These are phyloP conservation scores for Sphaeridia pumilis DNA, from an alignment of 2,888 invertebrate genomes.

Conservation along the genomic window DNA sequence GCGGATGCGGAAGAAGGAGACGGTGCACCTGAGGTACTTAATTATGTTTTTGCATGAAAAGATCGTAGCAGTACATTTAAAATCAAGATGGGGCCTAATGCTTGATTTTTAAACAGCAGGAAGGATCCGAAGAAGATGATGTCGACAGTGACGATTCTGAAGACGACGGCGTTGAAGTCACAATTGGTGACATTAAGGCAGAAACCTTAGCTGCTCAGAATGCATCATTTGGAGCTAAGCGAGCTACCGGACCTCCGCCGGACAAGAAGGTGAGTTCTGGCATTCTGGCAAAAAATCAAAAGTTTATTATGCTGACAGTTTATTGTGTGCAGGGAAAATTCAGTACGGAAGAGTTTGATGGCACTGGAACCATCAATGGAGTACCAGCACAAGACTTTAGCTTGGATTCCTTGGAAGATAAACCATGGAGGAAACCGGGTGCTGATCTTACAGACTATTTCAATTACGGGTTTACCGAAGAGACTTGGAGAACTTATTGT, in stretches of 20 bases:
- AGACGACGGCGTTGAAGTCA: conserved; percentile 80
- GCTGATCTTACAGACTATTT: conserved; percentile 72
- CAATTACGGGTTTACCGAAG: conserved; percentile 98
- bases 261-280: conserved; percentile 39
- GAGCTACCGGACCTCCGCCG: conserved; percentile 43
- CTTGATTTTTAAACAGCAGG: no score
- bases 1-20: no score
- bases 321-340: conserved; percentile 61
- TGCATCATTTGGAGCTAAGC: conserved; percentile 56
- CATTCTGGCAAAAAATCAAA: no score
- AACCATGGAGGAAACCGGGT: conserved; percentile 98
- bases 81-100: no score
- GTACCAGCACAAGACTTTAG: conserved; percentile 87
- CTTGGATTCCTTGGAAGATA: conserved; percentile 89
- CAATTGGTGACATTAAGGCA: conserved; percentile 78
- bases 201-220: conserved; percentile 44
- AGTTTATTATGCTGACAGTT: conserved; percentile 33
- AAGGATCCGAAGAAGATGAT: conserved; percentile 47
- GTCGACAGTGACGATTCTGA: conserved; percentile 55
- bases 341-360: conserved; percentile 77
- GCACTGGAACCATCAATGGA: conserved; percentile 84
- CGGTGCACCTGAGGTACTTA: no score
- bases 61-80: no score
- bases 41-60: conserved; percentile 6
- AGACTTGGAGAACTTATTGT: conserved; percentile 97